phyloP scores from a whole-genome alignment of 2,888 invertebrate species.

The Meta bourneti region DNA sequence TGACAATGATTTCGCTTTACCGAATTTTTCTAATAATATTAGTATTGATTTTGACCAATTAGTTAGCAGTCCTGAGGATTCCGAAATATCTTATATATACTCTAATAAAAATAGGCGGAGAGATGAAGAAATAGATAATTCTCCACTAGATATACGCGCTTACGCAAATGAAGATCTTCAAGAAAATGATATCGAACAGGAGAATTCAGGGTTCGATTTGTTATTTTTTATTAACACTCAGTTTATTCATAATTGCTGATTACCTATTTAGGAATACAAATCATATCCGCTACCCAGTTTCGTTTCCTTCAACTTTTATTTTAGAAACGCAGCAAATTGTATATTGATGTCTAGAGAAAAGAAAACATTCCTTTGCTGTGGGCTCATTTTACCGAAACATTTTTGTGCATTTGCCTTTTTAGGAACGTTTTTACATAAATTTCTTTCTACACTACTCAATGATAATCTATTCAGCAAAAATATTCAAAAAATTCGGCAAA shows the following conservation, averaged over 20 bases:
- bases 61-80: conserved; percentile 54
- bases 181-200: conserved; percentile 51
- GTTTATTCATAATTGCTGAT: background rate
- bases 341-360: too few relatives aligned
- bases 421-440: too few relatives aligned
- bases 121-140: conserved; percentile 23
- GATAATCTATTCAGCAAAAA: too few relatives aligned
- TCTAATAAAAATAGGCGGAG: conserved; percentile 13
- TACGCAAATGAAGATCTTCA: background rate
- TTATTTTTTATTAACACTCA: background rate
- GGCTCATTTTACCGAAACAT: too few relatives aligned
- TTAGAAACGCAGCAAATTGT: too few relatives aligned
- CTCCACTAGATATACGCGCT: conserved; percentile 25
- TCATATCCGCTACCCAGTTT: too few relatives aligned
- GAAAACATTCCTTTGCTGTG: too few relatives aligned
- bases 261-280: too few relatives aligned
- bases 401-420: too few relatives aligned
- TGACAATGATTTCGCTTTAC: background rate
- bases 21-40: background rate
- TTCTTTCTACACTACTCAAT: too few relatives aligned
- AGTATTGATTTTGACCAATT: conserved; percentile 57
- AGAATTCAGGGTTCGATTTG: conserved; percentile 64
- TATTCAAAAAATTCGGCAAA: too few relatives aligned
- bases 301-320: too few relatives aligned
- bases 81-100: conserved; percentile 48